Base-by-base conservation (phyloP, 1,140 invertebrate species). In the Prorops nasuta region DNA sequence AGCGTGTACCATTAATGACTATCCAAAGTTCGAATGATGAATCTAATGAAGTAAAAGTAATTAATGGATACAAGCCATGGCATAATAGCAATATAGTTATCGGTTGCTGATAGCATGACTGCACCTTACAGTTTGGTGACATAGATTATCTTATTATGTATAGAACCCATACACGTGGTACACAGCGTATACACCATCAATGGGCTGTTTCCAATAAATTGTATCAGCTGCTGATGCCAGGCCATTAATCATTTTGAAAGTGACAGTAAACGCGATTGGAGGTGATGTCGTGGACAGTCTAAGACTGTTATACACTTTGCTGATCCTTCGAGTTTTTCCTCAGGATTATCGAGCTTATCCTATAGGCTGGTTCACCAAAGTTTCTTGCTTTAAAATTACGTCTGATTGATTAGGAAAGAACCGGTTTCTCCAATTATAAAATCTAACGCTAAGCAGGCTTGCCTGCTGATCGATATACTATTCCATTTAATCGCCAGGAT, bases 141-240 rank as follows among this genome's bases (percentile, higher is more conserved):
- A n/a, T n/a, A n/a, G n/a, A n/a, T n/a, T n/a, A n/a, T n/a, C n/a
- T n/a, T n/a, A n/a, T n/a, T n/a, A n/a, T n/a, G n/a, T n/a, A n/a
- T n/a, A n/a, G n/a, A n/a, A n/a, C 41, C 24, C 21, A 14, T 32
- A 38, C 34, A 46, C 44, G 39, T 36, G 40, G 14, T 41, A 50
- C 46, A 49, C 20, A 38, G 32, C 39, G 43, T 42, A 56, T 56
- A 55, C 46, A 56, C 57, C 57, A 56, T 60, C 47, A 42, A 60
- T 56, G 40, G 43, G 43, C 39, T 53, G 47, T 50, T 57, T 50
- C 57, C 54, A 60, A 60, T 56, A 60, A 56, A 60, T 54, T 60
- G 54, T 60, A 57, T 38, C 52, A 55, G 56, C 52, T 40, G 52
- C 36, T 51, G 14, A 39, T 54, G 56, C 44, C 56, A 58, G 44